phyloP scores from a whole-genome alignment of 2,113 vertebrate species.

The Blennius ocellaris region DNA sequence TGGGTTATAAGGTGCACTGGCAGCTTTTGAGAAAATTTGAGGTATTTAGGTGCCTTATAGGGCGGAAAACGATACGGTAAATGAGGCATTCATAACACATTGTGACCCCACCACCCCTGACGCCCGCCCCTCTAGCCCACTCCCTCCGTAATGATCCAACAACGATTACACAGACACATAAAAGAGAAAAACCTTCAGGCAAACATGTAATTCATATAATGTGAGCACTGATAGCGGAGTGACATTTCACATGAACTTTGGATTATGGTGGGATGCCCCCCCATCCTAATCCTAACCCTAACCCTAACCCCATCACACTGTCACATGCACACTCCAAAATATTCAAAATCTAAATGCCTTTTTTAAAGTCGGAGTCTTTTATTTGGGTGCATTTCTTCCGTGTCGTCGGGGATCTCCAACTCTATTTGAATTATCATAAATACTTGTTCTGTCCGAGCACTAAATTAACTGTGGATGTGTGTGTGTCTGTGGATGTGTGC shows the following conservation, averaged over 20 bases:
- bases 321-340: no score
- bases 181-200: slow-evolving; percentile 60
- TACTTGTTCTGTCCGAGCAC: slow-evolving; percentile 61
- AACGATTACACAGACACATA: slow-evolving; percentile 44
- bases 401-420: slow-evolving; percentile 43
- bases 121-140: slow-evolving; percentile 12
- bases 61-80: no score
- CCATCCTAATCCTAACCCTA: no score
- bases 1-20: no score
- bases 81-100: slow-evolving; percentile 47
- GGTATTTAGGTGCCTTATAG: no score
- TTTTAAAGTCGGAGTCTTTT: slow-evolving; percentile 52
- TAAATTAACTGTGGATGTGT: slow-evolving; percentile 55
- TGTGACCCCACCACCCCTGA: slow-evolving; percentile 22
- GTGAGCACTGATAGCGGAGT: slow-evolving; percentile 29
- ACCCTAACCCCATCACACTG: no score
- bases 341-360: slow-evolving; percentile 28
- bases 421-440: slow-evolving; percentile 75
- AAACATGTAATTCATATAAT: slow-evolving; percentile 50
- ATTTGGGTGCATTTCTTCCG: slow-evolving; percentile 44
- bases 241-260: slow-evolving; percentile 53
- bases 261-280: slow-evolving; percentile 9
- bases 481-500: no score
- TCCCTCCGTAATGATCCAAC: slow-evolving; percentile 53
- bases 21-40: no score